Base-by-base conservation (phyloP, 2,797 vertebrate genomes). In the Microctenopoma steveboyesi region DNA sequence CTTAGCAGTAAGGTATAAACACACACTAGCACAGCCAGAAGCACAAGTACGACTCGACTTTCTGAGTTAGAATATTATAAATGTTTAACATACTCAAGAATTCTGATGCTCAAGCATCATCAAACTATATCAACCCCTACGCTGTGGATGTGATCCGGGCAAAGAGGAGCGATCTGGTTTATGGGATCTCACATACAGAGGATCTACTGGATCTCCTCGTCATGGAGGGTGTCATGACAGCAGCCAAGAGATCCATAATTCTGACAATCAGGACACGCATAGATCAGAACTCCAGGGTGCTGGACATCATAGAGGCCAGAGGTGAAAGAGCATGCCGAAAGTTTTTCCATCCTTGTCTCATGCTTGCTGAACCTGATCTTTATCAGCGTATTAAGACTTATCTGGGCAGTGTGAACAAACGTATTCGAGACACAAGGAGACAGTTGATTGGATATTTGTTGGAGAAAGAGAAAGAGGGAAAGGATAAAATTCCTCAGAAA, bases 301-400 rank as follows among this genome's bases (percentile, higher is more conserved):
- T 96, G 78, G 94, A 95, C 58, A 81, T 90, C n/a, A 66, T 95
- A 16, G 78, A 94, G 65, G 93, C 92, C 60, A 93, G 89, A 78
- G 95, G 95, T 57, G 95, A 96, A 85, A 69, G 89, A 70, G 94
- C 95, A 1, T 95, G 95, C 62, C 89, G 92, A 4, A 92, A 94
- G 39, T 95, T 96, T 81, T 95, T 96, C 68, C 93, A 95, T 58
- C 95, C 95, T 0, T 95, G 94, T 83, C 89, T 96, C 52, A 94
- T 94, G 89, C 67, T 90, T 72, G 86, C 90, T 18, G 93, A 96
- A 76, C 95, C 95, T 14, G 82, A 88, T 55, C 89, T 96, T 50
- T 95, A 95, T 30, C 86, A 86, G 22, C 83, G 69, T 16, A 91
- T 96, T 15, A 93, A 91, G 79, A 86, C 82, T 56, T 93, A 95